A percentile compares a stretch with the other conserved stretches of the same genome.
These are phyloP conservation scores for Paraescarpia echinospica DNA, from an alignment of 1,140 invertebrate genomes.

Conservation along the genomic window DNA sequence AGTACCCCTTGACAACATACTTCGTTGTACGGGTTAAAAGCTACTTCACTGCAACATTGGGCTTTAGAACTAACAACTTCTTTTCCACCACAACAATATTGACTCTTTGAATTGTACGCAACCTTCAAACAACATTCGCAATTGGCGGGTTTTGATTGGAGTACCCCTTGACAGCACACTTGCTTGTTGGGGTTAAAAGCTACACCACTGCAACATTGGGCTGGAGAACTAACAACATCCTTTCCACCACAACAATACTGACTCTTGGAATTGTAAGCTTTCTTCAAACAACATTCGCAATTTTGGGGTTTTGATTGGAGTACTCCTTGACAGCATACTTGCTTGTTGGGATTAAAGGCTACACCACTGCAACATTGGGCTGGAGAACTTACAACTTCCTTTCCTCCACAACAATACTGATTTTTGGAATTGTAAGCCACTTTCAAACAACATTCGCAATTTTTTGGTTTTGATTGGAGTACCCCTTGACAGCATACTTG, in stretches of 20 bases:
- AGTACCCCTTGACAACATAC: not conserved
- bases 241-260: not conserved
- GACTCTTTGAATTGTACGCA: not conserved
- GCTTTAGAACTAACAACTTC: not conserved
- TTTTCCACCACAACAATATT: not conserved
- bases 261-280: not conserved
- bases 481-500: not conserved
- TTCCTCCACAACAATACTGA: not conserved
- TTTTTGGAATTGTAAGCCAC: not conserved
- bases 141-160: too few relatives aligned
- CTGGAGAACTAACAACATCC: not conserved
- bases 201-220: not conserved
- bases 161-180: not conserved
- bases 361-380: too few relatives aligned
- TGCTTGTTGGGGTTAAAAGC: not conserved
- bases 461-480: not conserved
- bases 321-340: not conserved
- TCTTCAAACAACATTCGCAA: not conserved
- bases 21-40: not conserved
- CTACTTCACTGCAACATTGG: not conserved
- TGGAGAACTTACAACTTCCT: not conserved
- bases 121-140: too few relatives aligned
- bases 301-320: not conserved
- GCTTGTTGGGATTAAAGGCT: not conserved
- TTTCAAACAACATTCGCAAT: not conserved